Evolutionary conservation across 2,797 vertebrate species (phyloP).

Genomic region (Geotria australis): DNA sequence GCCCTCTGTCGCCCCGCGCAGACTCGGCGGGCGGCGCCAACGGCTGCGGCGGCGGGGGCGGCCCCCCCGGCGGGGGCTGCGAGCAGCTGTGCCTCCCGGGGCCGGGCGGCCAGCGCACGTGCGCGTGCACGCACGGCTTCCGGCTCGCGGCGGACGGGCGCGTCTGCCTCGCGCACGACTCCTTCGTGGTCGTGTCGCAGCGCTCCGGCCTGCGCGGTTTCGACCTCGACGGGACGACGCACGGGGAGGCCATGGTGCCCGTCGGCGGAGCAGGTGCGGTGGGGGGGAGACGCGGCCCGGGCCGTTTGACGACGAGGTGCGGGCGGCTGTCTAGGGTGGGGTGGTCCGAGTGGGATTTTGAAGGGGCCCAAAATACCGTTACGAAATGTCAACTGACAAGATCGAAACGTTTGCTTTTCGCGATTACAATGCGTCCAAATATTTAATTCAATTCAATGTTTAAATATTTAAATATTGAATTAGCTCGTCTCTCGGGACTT

Average conservation of each 20-base stretch:
- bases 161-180: constrained; percentile 15
- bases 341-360: no score
- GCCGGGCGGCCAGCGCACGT: constrained; percentile 12
- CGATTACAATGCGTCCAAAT: no score
- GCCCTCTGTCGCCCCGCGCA: constrained; percentile 1
- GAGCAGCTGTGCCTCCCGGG: constrained; percentile 20
- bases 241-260: constrained; percentile 25
- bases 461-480: no score
- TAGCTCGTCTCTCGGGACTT: no score
- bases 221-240: constrained; percentile 24
- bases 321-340: no score
- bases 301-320: no score
- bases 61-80: constrained; percentile 17
- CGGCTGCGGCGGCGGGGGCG: constrained; percentile 10
- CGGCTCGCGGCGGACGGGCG: constrained; percentile 11
- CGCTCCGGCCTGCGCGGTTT: constrained; percentile 14
- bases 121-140: constrained; percentile 21
- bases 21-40: constrained; percentile 15
- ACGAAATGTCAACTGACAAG: no score
- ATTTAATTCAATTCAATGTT: no score
- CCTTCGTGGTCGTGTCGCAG: constrained; percentile 15
- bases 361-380: no score
- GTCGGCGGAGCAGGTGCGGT: constrained; percentile 13
- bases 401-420: no score
- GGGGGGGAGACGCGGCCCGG: no score